A percentile compares a stretch with the other conserved stretches of the same genome.
phyloP scores from a whole-genome alignment of 2,113 vertebrate genomes.

The Balaenoptera acutorostrata region DNA sequence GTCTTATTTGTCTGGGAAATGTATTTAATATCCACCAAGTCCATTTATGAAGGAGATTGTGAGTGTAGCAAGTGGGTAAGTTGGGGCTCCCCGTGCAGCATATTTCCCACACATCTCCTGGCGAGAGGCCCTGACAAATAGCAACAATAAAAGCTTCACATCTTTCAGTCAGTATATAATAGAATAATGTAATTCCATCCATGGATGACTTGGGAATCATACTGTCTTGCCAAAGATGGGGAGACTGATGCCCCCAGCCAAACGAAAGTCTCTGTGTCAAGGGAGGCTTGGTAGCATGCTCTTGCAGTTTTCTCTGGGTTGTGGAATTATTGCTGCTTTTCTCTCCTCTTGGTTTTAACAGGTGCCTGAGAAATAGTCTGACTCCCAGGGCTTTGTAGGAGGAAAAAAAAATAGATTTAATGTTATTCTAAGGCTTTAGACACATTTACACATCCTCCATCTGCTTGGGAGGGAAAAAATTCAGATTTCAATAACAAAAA shows the following conservation, averaged over 20 bases:
- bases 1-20: background rate
- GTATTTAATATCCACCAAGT: background rate
- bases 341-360: conserved; percentile 58
- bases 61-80: background rate
- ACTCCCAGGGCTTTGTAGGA: conserved; percentile 60
- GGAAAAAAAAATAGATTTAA: conserved; percentile 51
- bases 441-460: conserved; percentile 79
- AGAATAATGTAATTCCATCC: conserved; percentile 74
- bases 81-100: background rate
- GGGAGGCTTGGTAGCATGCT: conserved; percentile 50
- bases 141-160: conserved; percentile 73
- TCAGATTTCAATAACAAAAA: conserved; percentile 78
- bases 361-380: conserved; percentile 56
- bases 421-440: conserved; percentile 77
- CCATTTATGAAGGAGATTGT: background rate
- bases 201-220: conserved; percentile 61
- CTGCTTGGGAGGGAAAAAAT: conserved; percentile 44
- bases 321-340: conserved; percentile 54
- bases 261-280: conserved; percentile 32
- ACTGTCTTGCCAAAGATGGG: conserved; percentile 65
- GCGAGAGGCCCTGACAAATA: conserved; percentile 72
- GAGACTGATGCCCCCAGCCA: conserved; percentile 61
- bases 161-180: conserved; percentile 74
- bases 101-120: conserved; percentile 63
- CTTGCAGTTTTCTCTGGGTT: conserved; percentile 65